phyloP scores from a whole-genome alignment of 2,797 vertebrate genomes.

The Etheostoma nigrum region DNA sequence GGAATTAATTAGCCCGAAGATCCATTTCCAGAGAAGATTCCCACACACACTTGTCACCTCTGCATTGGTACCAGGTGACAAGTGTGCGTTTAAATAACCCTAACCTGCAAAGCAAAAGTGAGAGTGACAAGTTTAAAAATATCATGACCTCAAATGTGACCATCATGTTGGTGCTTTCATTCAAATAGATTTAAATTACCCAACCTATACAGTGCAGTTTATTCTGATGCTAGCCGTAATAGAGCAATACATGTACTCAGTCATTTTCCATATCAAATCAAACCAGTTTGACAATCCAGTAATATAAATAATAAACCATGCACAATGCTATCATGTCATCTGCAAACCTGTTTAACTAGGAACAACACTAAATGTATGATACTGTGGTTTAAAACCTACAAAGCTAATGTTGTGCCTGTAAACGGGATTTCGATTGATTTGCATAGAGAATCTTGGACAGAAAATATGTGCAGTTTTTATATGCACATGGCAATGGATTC shows the following conservation, averaged over 20 bases:
- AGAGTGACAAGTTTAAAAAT: too few relatives aligned
- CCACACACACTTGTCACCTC: too few relatives aligned
- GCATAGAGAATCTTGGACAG: slow-evolving; percentile 8
- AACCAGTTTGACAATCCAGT: slow-evolving; percentile 11
- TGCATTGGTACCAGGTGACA: too few relatives aligned
- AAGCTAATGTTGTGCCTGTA: slow-evolving; percentile 7
- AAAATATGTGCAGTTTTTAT: slow-evolving; percentile 16
- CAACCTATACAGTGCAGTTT: not conserved
- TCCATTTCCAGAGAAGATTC: too few relatives aligned
- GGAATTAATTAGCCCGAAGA: too few relatives aligned
- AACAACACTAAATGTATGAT: slow-evolving; percentile 12
- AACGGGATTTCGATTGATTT: slow-evolving; percentile 31
- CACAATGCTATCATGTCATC: slow-evolving; percentile 1
- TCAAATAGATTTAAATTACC: slow-evolving; percentile 1
- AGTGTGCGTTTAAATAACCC: too few relatives aligned
- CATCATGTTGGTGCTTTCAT: slow-evolving; percentile 8
- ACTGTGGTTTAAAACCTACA: slow-evolving; percentile 20
- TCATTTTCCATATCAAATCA: slow-evolving; percentile 21
- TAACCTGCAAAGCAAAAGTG: too few relatives aligned
- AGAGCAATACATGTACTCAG: not conserved
- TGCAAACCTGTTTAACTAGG: not conserved
- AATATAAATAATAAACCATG: slow-evolving; percentile 20
- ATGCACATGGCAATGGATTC: slow-evolving; percentile 1
- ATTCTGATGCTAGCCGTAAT: not conserved
- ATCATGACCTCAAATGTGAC: slow-evolving; percentile 9